Percentiles rank a stretch among this genome's conserved stretches.
Conservation (phyloP, 2,797 vertebrate genomes). For the Cyclopterus lumpus region DNA sequence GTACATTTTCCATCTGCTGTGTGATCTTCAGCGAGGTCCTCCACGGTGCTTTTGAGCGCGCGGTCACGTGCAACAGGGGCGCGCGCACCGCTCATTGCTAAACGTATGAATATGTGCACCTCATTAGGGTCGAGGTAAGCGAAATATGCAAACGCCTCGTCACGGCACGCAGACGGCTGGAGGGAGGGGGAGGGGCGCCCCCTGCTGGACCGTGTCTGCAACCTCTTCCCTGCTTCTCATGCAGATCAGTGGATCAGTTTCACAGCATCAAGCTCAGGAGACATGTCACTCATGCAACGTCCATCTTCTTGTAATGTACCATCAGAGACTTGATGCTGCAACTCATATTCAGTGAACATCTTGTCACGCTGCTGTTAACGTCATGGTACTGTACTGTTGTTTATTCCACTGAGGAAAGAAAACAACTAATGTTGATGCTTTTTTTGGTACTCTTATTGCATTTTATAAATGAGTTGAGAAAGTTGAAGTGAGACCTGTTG, state of each 20-base stretch:
- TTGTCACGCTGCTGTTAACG: conserved; percentile 51
- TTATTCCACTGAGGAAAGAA: conserved; percentile 29
- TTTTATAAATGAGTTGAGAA: conserved; percentile 44
- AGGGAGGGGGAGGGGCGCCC: conserved; percentile 45
- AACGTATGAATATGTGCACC: conserved; percentile 42
- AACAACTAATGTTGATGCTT: conserved; percentile 21
- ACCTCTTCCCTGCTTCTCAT: conserved; percentile 15
- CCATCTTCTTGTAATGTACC: conserved; percentile 53
- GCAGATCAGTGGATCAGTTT: not conserved
- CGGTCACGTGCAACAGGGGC: no score
- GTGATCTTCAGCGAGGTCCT: no score
- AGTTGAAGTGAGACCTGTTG: conserved; percentile 9
- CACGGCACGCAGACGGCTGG: conserved; percentile 56
- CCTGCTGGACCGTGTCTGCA: conserved; percentile 61
- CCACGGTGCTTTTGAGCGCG: no score
- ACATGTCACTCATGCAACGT: conserved; percentile 24
- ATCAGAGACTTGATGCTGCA: conserved; percentile 44
- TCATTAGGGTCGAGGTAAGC: conserved; percentile 46
- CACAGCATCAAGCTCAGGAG: not conserved
- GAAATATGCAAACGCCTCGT: conserved; percentile 73
- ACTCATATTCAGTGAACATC: conserved; percentile 31
- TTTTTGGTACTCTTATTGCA: conserved; percentile 7
- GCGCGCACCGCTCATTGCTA: conserved; percentile 24
- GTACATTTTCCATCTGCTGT: no score
- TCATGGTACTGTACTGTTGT: conserved; percentile 59